Percentiles rank a stretch among this genome's conserved stretches.
Evolutionary conservation across 2,113 vertebrate genomes (phyloP).

Genomic region (Excalfactoria chinensis): DNA sequence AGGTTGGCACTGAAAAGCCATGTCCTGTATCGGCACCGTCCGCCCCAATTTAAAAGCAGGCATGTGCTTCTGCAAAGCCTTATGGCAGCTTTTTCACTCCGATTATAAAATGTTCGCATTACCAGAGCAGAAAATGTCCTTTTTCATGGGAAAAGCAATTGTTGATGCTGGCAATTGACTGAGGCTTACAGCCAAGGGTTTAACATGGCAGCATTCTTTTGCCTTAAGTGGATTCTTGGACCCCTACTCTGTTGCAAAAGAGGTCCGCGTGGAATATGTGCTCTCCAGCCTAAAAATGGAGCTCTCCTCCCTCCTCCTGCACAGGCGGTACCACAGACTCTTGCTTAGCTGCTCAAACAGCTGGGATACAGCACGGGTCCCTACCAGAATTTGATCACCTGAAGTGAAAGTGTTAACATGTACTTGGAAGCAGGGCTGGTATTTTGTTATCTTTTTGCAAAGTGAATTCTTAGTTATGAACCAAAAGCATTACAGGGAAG

Average conservation of each 20-base stretch:
- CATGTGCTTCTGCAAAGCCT: not conserved
- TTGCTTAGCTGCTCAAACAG: constrained; percentile 38
- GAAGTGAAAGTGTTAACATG: constrained; percentile 57
- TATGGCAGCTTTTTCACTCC: not conserved
- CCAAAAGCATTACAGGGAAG: constrained; percentile 32
- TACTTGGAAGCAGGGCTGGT: constrained; percentile 45
- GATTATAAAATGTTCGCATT: not conserved
- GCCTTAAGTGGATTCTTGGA: constrained; percentile 72
- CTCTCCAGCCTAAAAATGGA: constrained; percentile 54
- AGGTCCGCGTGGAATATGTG: constrained; percentile 29
- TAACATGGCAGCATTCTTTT: constrained; percentile 71
- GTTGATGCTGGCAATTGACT: constrained; percentile 65
- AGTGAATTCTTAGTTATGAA: constrained; percentile 60
- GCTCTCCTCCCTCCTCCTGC: constrained; percentile 11
- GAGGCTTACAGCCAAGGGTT: constrained; percentile 59
- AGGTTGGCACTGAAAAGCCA: not conserved
- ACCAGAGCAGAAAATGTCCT: constrained; percentile 57
- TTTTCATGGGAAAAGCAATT: constrained; percentile 68
- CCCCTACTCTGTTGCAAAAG: constrained; percentile 63
- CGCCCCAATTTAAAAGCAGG: constrained; percentile 35
- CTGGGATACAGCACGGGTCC: not conserved
- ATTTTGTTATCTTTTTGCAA: constrained; percentile 68
- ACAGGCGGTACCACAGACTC: not conserved
- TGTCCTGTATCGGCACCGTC: not conserved
- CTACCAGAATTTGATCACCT: constrained; percentile 16